These are phyloP conservation scores for Cydia strobilella DNA, from an alignment of 1,140 invertebrate genomes.

Conservation along the genomic window DNA sequence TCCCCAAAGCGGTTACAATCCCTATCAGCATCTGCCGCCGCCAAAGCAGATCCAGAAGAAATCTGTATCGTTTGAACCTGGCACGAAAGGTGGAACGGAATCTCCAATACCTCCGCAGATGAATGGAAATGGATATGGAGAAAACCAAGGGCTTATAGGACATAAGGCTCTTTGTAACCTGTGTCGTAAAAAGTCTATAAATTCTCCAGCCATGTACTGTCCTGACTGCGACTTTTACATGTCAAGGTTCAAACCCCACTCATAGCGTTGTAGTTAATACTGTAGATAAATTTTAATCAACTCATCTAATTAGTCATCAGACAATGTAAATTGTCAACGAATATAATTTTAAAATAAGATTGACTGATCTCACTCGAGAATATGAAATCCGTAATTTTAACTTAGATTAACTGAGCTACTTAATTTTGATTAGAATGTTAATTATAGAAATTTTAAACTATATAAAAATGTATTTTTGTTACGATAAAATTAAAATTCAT, in stretches of 20 bases:
- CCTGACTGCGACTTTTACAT: slow-evolving; percentile 95
- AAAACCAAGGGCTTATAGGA: slow-evolving; percentile 51
- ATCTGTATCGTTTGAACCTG: slow-evolving; percentile 84
- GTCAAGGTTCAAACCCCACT: slow-evolving; percentile 87
- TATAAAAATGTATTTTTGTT: slow-evolving; percentile 32
- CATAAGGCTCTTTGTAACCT: slow-evolving; percentile 87
- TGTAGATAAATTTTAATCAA: slow-evolving; percentile 31
- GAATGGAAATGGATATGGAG: slow-evolving; percentile 49
- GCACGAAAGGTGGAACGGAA: slow-evolving; percentile 82
- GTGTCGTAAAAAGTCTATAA: slow-evolving; percentile 90
- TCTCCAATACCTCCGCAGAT: slow-evolving; percentile 79
- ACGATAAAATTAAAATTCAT: slow-evolving; percentile 10
- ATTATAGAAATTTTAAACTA: slow-evolving; percentile 31
- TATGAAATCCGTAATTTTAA: slow-evolving; percentile 35
- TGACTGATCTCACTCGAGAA: slow-evolving; percentile 73
- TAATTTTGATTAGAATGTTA: slow-evolving; percentile 33
- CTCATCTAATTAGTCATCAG: slow-evolving; percentile 9
- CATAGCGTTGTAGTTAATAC: slow-evolving; percentile 49
- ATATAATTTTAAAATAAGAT: slow-evolving; percentile 44
- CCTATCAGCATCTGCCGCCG: slow-evolving; percentile 80
- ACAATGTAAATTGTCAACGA: slow-evolving; percentile 25
- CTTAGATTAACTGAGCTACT: slow-evolving; percentile 21
- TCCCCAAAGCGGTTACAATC: slow-evolving; percentile 77
- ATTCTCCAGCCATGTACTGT: slow-evolving; percentile 89
- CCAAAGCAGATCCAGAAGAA: slow-evolving; percentile 82